phyloP scores from a whole-genome alignment of 2,888 invertebrate species.

The Notocelia uddmanniana region DNA sequence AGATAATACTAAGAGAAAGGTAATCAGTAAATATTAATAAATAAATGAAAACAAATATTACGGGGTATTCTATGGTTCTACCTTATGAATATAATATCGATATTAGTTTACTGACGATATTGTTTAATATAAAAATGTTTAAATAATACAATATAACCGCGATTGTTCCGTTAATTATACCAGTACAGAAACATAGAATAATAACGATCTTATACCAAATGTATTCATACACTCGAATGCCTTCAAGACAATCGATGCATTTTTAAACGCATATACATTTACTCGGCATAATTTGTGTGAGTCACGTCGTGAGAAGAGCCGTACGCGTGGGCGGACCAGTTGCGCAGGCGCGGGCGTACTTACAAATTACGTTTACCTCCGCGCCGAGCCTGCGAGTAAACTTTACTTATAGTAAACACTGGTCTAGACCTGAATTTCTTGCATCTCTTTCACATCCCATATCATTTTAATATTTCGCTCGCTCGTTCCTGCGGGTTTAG shows the following conservation, averaged over 20 bases:
- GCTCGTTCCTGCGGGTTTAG: not conserved
- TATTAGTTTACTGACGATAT: too few relatives aligned
- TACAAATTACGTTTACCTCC: slow-evolving; percentile 77
- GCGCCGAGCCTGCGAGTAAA: slow-evolving; percentile 52
- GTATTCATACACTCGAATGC: slow-evolving; percentile 17
- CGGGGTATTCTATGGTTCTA: too few relatives aligned
- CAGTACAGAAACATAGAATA: not conserved
- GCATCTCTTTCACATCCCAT: not conserved
- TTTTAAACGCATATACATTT: slow-evolving; percentile 29
- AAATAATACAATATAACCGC: too few relatives aligned
- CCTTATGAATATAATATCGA: too few relatives aligned
- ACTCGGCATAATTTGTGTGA: slow-evolving; percentile 63
- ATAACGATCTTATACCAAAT: not conserved
- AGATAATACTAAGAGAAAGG: too few relatives aligned
- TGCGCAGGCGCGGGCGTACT: slow-evolving; percentile 62
- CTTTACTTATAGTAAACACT: slow-evolving; percentile 39
- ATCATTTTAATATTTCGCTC: not conserved
- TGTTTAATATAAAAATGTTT: too few relatives aligned
- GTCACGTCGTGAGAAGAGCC: slow-evolving; percentile 72
- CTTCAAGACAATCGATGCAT: slow-evolving; percentile 41
- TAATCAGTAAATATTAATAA: too few relatives aligned
- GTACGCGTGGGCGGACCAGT: slow-evolving; percentile 73
- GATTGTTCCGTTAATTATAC: not conserved
- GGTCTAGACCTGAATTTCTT: not conserved
- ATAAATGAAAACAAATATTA: too few relatives aligned